These are phyloP conservation scores for Lophochroa leadbeateri DNA, from an alignment of 2,113 vertebrate genomes.

Conservation along the genomic window DNA sequence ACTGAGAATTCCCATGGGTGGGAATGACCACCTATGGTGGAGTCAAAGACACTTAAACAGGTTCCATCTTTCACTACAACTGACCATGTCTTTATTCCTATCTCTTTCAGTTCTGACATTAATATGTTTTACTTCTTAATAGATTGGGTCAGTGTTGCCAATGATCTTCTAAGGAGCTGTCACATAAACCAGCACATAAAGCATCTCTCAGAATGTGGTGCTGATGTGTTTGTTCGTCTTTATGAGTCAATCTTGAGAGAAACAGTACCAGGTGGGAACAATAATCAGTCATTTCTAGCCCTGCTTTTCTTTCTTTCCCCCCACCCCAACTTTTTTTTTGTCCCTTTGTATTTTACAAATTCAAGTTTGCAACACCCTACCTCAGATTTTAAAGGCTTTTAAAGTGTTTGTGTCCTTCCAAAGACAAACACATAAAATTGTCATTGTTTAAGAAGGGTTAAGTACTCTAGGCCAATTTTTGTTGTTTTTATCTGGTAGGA, in stretches of 20 bases:
- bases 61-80: background rate
- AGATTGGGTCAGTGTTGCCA: conserved; percentile 92
- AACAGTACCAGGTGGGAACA: conserved; percentile 89
- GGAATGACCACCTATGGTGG: background rate
- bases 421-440: background rate
- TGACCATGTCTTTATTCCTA: background rate
- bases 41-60: background rate
- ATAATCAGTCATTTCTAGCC: background rate
- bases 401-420: background rate
- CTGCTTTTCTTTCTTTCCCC: background rate
- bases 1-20: background rate
- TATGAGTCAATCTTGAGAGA: conserved; percentile 92
- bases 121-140: conserved; percentile 13
- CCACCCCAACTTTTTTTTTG: background rate
- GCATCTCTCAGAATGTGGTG: conserved; percentile 86
- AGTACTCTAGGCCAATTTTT: background rate
- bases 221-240: conserved; percentile 84
- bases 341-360: background rate
- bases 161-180: conserved; percentile 88
- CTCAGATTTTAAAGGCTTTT: background rate
- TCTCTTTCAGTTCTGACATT: background rate
- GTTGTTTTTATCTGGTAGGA: background rate
- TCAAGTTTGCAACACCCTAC: background rate
- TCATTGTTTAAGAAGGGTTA: background rate
- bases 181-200: conserved; percentile 79